Evolutionary conservation across 2,888 invertebrate genomes (phyloP), one percentile per base, ranked within the genome.

Genomic region (Dynastes hyllus): DNA sequence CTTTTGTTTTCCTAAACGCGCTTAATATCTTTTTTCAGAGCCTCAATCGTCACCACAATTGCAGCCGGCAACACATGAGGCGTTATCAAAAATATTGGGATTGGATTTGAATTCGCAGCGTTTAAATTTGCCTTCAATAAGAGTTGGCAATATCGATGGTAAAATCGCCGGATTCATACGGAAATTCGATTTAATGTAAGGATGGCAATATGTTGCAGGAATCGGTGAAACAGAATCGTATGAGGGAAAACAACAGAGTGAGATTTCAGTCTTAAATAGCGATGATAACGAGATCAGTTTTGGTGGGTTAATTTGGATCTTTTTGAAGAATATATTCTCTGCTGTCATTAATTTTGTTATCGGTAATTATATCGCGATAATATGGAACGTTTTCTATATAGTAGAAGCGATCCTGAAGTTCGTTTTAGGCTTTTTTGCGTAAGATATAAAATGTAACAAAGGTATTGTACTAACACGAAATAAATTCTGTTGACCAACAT

Each of bases 301-400:
- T 45, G 32, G 3, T n/a, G 3, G 29, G 2, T 9, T 66, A 11
- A 2, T 76, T 4, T 27, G 32, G 13, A 13, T 50, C 1, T 27
- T 75, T 9, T 5, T 58, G 16, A 37, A 37, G n/a, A 58, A 63
- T 13, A 9, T 69, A 11, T 22, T 51, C 11, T 29, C 5, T 9
- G 69, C 22, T 2, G 13, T 69, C 2, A 11, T 69, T 29, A 69
- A 69, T 51, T 51, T 40, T 27, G 0, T 69, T 5, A 51, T 27
- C 11, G 50, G 13, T 0, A 69, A 69, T 69, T 69, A 69, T 51
- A 27, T 69, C 29, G 69, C 27, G 13, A 8, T 69, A 27, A 6
- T 69, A 29, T 69, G 50, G 51, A 69, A 69, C 27, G 29, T 51
- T 29, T 69, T 69, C 27, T 69, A 69, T 29, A 69, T 69, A 9